Evolutionary conservation across 1,140 invertebrate species (phyloP).

Genomic region (Melanaphis sacchari): DNA sequence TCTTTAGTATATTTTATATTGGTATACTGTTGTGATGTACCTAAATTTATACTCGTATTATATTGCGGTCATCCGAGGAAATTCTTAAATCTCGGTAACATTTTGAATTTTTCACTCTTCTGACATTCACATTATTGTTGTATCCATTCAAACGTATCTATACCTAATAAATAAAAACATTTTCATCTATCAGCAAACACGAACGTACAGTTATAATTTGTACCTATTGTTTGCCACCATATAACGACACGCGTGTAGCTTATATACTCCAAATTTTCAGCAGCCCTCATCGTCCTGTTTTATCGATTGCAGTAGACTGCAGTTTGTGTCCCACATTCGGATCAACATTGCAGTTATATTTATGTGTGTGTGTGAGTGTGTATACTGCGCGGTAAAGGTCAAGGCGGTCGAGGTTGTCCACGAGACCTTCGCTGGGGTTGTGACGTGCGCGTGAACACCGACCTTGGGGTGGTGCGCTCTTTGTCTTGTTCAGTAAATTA

Average conservation of each 20-base stretch:
- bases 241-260: not conserved
- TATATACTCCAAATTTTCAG: not conserved
- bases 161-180: too few species aligned
- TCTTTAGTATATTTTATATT: too few species aligned
- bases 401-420: not conserved
- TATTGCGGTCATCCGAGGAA: not conserved
- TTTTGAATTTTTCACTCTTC: too few species aligned
- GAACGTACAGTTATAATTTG: not conserved
- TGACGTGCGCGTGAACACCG: not conserved
- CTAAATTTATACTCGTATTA: too few species aligned
- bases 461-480: not conserved
- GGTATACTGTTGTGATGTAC: too few species aligned
- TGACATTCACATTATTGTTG: too few species aligned
- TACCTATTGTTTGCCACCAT: not conserved
- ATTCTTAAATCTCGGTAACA: too few species aligned
- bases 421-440: not conserved
- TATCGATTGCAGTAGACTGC: not conserved
- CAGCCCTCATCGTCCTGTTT: not conserved
- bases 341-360: not conserved
- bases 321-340: not conserved
- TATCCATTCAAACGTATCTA: too few species aligned
- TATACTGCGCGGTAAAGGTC: not conserved
- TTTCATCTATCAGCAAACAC: too few species aligned
- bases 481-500: not conserved
- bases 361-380: not conserved